Conservation (phyloP, 2,888 invertebrate species). For the Aleiodes alternator region DNA sequence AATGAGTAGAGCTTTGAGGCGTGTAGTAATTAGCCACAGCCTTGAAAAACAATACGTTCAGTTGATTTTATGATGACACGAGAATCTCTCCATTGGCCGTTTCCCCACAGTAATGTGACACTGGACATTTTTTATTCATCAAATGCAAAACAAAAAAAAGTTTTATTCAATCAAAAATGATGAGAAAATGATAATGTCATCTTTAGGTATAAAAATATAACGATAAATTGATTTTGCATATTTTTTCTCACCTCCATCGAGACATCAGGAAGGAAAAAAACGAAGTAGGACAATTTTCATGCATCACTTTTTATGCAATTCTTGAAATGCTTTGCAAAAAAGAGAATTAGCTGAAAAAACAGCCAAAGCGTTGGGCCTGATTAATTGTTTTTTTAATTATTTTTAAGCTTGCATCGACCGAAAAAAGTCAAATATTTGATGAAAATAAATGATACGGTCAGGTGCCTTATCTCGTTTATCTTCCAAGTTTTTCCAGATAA, state of each 20-base stretch:
- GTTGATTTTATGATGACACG: constrained; percentile 23
- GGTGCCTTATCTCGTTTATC: no score
- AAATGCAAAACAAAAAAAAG: background rate
- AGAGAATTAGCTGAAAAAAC: no score
- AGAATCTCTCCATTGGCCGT: background rate
- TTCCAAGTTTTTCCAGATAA: no score
- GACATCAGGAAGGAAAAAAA: constrained; percentile 3
- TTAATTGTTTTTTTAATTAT: no score
- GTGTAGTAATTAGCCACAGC: constrained; percentile 22
- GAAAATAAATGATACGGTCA: no score
- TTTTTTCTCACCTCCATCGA: background rate
- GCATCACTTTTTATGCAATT: no score
- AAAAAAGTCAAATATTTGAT: no score
- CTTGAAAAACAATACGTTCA: constrained; percentile 25
- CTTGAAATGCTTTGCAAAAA: no score
- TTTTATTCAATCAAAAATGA: background rate
- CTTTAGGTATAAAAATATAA: background rate
- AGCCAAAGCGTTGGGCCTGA: no score
- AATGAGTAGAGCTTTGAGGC: constrained; percentile 16
- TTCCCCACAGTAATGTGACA: constrained; percentile 7
- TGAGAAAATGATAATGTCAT: background rate
- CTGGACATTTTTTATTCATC: background rate
- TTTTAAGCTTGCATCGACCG: no score
- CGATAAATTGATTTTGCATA: background rate
- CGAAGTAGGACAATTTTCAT: no score